A percentile compares a stretch with the other conserved stretches of the same genome.
These are phyloP conservation scores for Malaclemys terrapin DNA, from an alignment of 2,113 vertebrate genomes.

Conservation along the genomic window DNA sequence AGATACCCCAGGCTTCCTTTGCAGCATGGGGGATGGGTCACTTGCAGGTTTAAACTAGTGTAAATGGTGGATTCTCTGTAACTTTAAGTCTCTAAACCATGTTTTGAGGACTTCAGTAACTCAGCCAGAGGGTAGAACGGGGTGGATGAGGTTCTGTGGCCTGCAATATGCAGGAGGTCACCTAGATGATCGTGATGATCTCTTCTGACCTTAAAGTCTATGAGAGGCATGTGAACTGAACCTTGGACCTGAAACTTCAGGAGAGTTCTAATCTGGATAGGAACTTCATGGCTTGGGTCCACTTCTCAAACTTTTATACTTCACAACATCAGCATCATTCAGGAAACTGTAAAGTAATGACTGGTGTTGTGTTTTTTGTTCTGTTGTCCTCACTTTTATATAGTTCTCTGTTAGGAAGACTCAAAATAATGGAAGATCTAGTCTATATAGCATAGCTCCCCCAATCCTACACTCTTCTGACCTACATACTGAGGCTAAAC, in stretches of 20 bases:
- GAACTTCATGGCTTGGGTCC: neutral
- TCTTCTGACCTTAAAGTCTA: too few species aligned
- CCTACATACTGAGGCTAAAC: neutral
- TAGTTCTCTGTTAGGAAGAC: neutral
- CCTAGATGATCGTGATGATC: too few species aligned
- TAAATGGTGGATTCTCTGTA: too few species aligned
- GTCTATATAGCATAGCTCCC: neutral
- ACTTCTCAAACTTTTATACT: neutral
- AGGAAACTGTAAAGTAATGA: neutral
- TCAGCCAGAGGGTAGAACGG: too few species aligned
- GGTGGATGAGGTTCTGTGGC: too few species aligned
- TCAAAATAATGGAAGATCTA: neutral
- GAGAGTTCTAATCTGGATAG: neutral
- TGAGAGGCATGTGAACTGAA: neutral
- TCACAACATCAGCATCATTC: accelerated
- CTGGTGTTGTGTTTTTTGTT: neutral
- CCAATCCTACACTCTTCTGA: neutral
- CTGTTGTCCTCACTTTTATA: neutral
- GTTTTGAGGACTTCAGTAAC: too few species aligned
- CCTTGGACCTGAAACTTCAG: neutral
- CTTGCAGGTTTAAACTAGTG: too few species aligned
- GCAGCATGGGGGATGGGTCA: too few species aligned
- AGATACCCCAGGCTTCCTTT: too few species aligned
- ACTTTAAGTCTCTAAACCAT: too few species aligned
- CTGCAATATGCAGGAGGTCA: too few species aligned